phyloP scores from a whole-genome alignment of 1,140 invertebrate species.

The Drosophila lacertosa region DNA sequence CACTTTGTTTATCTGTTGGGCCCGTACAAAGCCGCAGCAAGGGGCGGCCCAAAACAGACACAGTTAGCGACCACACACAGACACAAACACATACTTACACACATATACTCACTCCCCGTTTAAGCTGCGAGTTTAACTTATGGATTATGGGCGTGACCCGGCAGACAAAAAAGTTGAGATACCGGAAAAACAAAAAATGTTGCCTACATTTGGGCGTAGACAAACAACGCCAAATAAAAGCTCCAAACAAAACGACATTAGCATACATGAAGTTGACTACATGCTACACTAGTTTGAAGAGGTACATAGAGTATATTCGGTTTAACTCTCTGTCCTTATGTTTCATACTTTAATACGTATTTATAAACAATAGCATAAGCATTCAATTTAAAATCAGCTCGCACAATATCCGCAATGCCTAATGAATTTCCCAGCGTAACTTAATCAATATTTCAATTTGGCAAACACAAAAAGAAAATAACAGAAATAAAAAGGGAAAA shows the following conservation, averaged over 20 bases:
- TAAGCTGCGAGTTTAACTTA: slow-evolving; percentile 62
- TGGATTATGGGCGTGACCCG: slow-evolving; percentile 72
- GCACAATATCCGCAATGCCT: slow-evolving; percentile 1
- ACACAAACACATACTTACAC: slow-evolving; percentile 15
- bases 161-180: slow-evolving; percentile 42
- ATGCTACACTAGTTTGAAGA: too few relatives aligned
- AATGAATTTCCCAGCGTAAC: slow-evolving; percentile 47
- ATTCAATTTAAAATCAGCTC: neutral
- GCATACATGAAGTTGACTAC: too few relatives aligned
- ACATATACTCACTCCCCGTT: slow-evolving; percentile 19
- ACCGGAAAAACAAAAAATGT: slow-evolving; percentile 50
- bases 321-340: too few relatives aligned
- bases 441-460: slow-evolving; percentile 70
- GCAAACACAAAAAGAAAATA: neutral
- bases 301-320: too few relatives aligned
- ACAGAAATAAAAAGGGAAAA: neutral
- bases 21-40: slow-evolving; percentile 38
- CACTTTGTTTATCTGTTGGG: slow-evolving; percentile 55
- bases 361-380: too few relatives aligned
- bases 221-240: slow-evolving; percentile 23
- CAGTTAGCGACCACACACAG: slow-evolving; percentile 53
- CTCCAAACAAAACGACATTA: slow-evolving; percentile 47
- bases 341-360: too few relatives aligned
- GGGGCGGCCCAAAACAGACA: slow-evolving; percentile 33
- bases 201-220: slow-evolving; percentile 65